Evolutionary conservation across 2,113 vertebrate species (phyloP), one percentile per base, ranked within the genome.

Genomic region (Carassius auratus): DNA sequence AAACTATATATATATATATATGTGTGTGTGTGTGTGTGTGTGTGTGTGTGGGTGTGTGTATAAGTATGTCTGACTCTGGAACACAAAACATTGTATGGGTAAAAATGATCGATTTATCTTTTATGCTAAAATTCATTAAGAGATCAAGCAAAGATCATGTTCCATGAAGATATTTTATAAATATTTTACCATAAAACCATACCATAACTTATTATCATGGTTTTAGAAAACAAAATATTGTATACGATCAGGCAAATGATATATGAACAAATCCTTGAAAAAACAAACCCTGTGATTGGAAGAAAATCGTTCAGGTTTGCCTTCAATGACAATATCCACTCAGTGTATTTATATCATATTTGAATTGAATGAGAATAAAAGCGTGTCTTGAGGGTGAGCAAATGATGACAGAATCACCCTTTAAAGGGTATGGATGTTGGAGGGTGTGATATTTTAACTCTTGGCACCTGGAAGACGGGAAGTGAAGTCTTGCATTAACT

Each of bases 401-500:
- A 17, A 17, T 23, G 14, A 52, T 2, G 19, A 9, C 55, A 1
- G 55, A 3, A 3, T 61, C 19, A n/a, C n/a, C n/a, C 6, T 59
- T 59, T 59, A 57, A 59, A 61, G 57, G 3, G 57, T 8, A 61
- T 61, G 57, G 19, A 23, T 5, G 19, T n/a, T 10, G 59, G 14
- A 19, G 23, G 19, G 8, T 57, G 76, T 14, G 57, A 45, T 61
- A 79, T 62, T 17, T 79, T 4, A 61, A 42, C 52, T 45, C 33
- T 45, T 79, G 57, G 77, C 57, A 23, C 17, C 10, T 61, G 57
- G 26, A 45, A 2, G 21, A 79, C 10, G 4, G 59, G 38, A 64
- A 48, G 78, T 81, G 78, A 81, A 64, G 61, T 81, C 80, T 82
- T 36, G 64, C 26, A 26, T 71, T 50, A 33, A 82, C 30, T 82